Base-by-base conservation (phyloP, 1,140 invertebrate species). In the Nasonia longicornis region DNA sequence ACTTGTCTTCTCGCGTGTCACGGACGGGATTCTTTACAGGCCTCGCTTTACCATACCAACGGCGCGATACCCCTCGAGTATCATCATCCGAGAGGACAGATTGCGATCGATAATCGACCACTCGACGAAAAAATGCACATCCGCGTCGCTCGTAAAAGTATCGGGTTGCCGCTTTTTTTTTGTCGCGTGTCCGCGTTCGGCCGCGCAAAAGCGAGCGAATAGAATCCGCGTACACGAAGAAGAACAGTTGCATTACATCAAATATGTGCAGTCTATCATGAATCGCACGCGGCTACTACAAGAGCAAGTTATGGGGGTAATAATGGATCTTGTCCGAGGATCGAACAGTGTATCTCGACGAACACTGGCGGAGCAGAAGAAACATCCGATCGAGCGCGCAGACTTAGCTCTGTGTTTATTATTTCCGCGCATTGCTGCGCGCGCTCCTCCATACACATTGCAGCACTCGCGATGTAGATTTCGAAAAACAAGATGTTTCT, bases 41-140 rank as follows among this genome's bases (percentile, higher is more conserved):
- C 48, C 22, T 72, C 22, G 42, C 35, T 73, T 69, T 72, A 72
- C 14, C 67, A 29, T 66, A 72, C 52, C 31, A 77, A 20, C 38
- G 26, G 11, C 20, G 29, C 42, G n/a, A 74, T 67, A 58, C 48
- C 72, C 31, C 64, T 14, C 22, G 64, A 80, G 79, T 75, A 20
- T 81, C 31, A 77, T 77, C 75, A 77, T 10, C 35, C 67, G 10
- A 22, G 4, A 72, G 80, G 80, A 75, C 72, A 77, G 73, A 81
- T 81, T 81, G 20, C 73, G 66, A 81, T 81, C 74, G 75, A 81
- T 81, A 81, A 74, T 72, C 75, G 75, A 64, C 48, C 69, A 77
- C 52, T 77, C 74, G 75, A 72, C 22, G 31, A 67, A 77, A 81
- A 81, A 81, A 29, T 81, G 73, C 67, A 45, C 74, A 77, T 64